These are phyloP conservation scores for Poecile montanus DNA, from an alignment of 2,797 vertebrate species.

Conservation along the genomic window DNA sequence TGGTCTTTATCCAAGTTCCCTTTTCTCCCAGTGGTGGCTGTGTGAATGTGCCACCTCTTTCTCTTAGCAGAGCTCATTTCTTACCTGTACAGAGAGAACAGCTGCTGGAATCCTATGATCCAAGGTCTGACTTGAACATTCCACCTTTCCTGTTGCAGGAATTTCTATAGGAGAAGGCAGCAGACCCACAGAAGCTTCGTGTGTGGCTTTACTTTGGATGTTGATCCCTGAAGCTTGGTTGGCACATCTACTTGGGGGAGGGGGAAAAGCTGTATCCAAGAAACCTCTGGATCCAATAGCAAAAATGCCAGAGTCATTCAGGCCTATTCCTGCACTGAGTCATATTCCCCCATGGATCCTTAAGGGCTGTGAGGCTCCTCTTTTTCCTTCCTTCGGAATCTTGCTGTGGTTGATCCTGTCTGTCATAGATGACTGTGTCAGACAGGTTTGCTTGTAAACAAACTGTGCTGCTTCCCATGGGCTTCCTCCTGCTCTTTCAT, in stretches of 20 bases:
- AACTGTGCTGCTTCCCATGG: neutral
- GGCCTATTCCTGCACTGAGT: neutral
- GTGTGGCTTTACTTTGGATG: neutral
- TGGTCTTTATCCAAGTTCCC: neutral
- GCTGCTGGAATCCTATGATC: neutral
- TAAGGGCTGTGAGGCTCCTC: neutral
- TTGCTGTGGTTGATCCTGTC: neutral
- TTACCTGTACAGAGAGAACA: neutral
- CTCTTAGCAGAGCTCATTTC: neutral
- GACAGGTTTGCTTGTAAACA: neutral
- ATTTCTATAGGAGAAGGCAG: neutral
- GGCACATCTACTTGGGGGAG: neutral
- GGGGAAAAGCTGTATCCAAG: neutral
- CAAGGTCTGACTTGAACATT: neutral
- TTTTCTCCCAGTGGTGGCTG: neutral
- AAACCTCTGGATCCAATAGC: neutral
- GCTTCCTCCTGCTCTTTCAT: neutral
- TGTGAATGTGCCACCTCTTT: neutral
- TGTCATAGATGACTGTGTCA: rapidly evolving
- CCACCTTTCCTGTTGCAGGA: neutral
- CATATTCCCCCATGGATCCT: neutral
- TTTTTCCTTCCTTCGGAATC: neutral
- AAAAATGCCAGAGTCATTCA: neutral
- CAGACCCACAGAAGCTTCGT: rapidly evolving
- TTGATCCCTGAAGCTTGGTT: neutral